Conservation (phyloP, 2,888 invertebrate genomes). For the Scaptomyza reducta region DNA sequence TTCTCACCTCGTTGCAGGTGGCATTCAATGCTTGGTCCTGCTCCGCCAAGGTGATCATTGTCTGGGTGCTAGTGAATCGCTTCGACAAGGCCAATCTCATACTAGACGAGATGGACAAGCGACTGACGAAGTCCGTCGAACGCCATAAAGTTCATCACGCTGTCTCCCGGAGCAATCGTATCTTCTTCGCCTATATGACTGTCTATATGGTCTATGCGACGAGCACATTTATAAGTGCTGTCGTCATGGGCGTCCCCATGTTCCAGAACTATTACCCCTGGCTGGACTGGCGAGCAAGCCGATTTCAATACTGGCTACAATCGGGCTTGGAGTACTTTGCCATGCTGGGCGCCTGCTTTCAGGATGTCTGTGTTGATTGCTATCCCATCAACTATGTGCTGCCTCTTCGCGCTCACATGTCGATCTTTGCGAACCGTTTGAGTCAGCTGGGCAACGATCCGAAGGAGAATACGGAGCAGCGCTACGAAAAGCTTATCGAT, state of each 20-base stretch:
- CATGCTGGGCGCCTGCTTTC: slow-evolving; percentile 67
- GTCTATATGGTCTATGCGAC: slow-evolving; percentile 65
- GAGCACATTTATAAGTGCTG: slow-evolving; percentile 59
- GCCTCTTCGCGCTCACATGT: slow-evolving; percentile 68
- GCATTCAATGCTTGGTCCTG: slow-evolving; percentile 69
- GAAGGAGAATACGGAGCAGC: slow-evolving; percentile 38
- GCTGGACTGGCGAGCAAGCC: slow-evolving; percentile 68
- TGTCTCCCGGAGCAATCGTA: slow-evolving; percentile 61
- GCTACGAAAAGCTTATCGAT: slow-evolving; percentile 57
- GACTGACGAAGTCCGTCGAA: slow-evolving; percentile 49
- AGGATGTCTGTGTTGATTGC: slow-evolving; percentile 69
- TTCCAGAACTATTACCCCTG: slow-evolving; percentile 74
- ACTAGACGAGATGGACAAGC: slow-evolving; percentile 69
- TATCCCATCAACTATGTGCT: slow-evolving; percentile 72
- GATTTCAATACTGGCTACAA: slow-evolving; percentile 57
- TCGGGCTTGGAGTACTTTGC: slow-evolving; percentile 64
- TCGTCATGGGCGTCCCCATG: slow-evolving; percentile 62
- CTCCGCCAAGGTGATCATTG: slow-evolving; percentile 68
- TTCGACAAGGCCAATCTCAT: slow-evolving; percentile 59
- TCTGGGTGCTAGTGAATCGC: slow-evolving; percentile 53
- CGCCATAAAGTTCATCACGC: slow-evolving; percentile 44
- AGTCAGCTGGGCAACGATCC: slow-evolving; percentile 56
- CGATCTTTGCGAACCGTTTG: slow-evolving; percentile 59
- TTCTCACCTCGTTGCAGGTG: slow-evolving; percentile 74
- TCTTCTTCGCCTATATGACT: slow-evolving; percentile 55